phyloP scores from a whole-genome alignment of 2,113 vertebrate species.

The Talpa occidentalis region DNA sequence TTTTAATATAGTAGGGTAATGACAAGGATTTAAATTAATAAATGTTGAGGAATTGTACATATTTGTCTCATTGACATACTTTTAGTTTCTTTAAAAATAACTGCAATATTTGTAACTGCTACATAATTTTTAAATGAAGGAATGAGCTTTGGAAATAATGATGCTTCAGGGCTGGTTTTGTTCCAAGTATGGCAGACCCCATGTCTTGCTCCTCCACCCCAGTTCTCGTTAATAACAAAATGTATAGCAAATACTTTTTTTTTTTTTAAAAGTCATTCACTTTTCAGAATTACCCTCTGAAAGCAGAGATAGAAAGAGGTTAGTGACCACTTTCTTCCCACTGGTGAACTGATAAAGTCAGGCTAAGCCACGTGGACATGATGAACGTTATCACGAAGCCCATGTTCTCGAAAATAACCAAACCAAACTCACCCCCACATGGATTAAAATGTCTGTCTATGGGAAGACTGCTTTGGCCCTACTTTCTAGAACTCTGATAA shows the following conservation, averaged over 20 bases:
- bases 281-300: background rate
- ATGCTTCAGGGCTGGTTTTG: background rate
- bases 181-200: background rate
- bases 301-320: background rate
- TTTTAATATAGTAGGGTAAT: background rate
- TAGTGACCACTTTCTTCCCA: accelerated
- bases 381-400: background rate
- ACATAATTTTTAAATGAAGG: background rate
- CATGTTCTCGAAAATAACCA: background rate
- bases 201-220: too few species aligned
- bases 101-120: background rate
- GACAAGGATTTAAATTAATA: background rate
- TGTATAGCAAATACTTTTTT: background rate
- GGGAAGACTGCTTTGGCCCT: background rate
- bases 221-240: background rate
- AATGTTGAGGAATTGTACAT: background rate
- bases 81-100: background rate
- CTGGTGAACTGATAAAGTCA: too few species aligned
- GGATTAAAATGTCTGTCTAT: background rate
- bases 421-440: background rate
- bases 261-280: background rate
- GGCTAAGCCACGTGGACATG: too few species aligned
- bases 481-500: background rate
- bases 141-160: background rate
- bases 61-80: background rate